Evolutionary conservation across 1,140 invertebrate genomes (phyloP).

Genomic region (Diabrotica undecimpunctata): DNA sequence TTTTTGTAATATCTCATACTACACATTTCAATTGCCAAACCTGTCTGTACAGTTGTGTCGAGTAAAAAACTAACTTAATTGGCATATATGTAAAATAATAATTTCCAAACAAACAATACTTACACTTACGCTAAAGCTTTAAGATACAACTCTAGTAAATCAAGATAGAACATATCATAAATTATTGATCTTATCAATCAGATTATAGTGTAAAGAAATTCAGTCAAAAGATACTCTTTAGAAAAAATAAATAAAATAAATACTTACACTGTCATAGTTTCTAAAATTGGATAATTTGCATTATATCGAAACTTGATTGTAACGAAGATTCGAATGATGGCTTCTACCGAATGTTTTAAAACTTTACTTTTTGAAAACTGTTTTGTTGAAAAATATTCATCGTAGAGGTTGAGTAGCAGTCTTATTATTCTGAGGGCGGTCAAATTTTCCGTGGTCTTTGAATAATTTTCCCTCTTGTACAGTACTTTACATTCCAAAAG

Average conservation of each 20-base stretch:
- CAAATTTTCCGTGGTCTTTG: not conserved
- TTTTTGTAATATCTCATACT: too few relatives aligned
- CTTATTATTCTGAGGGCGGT: conserved; percentile 8
- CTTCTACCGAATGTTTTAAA: not conserved
- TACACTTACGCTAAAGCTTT: too few relatives aligned
- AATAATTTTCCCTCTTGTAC: conserved; percentile 10
- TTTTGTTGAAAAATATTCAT: conserved; percentile 10
- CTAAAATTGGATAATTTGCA: conserved; percentile 6
- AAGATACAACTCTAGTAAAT: too few relatives aligned
- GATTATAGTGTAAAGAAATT: too few relatives aligned
- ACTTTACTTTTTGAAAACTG: not conserved
- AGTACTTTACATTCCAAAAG: conserved; percentile 9
- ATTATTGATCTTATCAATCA: too few relatives aligned
- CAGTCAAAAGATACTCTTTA: too few relatives aligned
- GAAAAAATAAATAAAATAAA: not conserved
- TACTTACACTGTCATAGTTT: conserved; percentile 19
- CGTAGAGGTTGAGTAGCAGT: conserved; percentile 5
- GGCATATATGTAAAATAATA: too few relatives aligned
- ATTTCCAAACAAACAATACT: too few relatives aligned
- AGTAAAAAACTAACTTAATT: too few relatives aligned
- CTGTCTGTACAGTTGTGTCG: too few relatives aligned
- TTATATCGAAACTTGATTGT: conserved; percentile 6
- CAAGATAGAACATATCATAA: too few relatives aligned
- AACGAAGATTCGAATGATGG: conserved; percentile 13
- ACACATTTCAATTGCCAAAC: too few relatives aligned